These are phyloP conservation scores for Trilocha varians DNA, from an alignment of 2,888 invertebrate species.

Conservation along the genomic window DNA sequence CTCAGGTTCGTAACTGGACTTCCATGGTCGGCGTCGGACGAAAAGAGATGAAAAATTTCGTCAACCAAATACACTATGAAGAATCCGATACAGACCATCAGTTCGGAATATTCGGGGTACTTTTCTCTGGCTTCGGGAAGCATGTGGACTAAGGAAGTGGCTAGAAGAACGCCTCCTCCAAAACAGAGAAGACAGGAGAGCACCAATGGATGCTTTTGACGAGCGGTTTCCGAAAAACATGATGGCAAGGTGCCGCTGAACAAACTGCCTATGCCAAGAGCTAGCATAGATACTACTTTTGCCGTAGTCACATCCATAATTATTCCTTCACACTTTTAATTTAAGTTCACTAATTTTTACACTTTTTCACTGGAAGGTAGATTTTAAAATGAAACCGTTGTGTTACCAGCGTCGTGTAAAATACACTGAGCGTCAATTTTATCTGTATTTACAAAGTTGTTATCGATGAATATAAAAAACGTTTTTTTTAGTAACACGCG, in stretches of 20 bases:
- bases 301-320: slow-evolving; percentile 69
- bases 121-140: slow-evolving; percentile 82
- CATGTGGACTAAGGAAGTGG: slow-evolving; percentile 85
- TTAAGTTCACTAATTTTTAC: too few relatives aligned
- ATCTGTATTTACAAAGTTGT: too few relatives aligned
- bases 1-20: slow-evolving; percentile 10
- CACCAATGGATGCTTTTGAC: slow-evolving; percentile 73
- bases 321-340: too few relatives aligned
- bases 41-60: slow-evolving; percentile 79
- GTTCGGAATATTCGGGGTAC: slow-evolving; percentile 74
- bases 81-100: slow-evolving; percentile 79
- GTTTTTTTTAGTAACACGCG: too few relatives aligned
- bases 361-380: too few relatives aligned
- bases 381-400: too few relatives aligned
- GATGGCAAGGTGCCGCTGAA: slow-evolving; percentile 80
- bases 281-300: slow-evolving; percentile 77
- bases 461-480: too few relatives aligned
- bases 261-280: slow-evolving; percentile 80
- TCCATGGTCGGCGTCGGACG: slow-evolving; percentile 39
- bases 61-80: slow-evolving; percentile 82
- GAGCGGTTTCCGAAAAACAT: slow-evolving; percentile 72
- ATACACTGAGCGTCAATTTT: too few relatives aligned
- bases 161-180: slow-evolving; percentile 85
- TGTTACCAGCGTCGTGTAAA: too few relatives aligned
- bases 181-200: slow-evolving; percentile 83